Evolutionary conservation across 1,140 invertebrate genomes (phyloP), one percentile per base, ranked within the genome.

Genomic region (Brachionus sp.): DNA sequence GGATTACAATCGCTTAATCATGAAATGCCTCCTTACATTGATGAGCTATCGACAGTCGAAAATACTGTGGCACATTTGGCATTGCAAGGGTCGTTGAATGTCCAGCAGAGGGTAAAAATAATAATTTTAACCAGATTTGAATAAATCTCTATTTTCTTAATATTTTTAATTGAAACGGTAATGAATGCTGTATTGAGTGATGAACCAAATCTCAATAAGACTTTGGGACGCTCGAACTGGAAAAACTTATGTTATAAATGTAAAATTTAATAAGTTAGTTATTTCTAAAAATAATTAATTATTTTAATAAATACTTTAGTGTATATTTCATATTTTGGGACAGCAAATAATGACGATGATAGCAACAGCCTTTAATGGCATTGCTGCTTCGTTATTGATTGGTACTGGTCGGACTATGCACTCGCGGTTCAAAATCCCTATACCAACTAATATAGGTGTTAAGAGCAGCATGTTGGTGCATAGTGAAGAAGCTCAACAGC

Each of bases 321-420:
- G 4, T 5, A 5, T 53, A 19, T 53, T 5, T 53, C 50, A 53
- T 19, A 5, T 4, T n/a, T 53, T 53, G 50, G 13, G 50, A 53
- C 50, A 53, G 13, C 50, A 23, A 2, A 25, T 5, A 5, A 23
- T 23, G 7, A 2, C n/a, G 12, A 25, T 64, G 12, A n/a, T 53
- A 7, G 19, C 50, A 7, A 19, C 19, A 5, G 50, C 50, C 5
- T 53, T 13, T 13, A 64, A 10, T 5, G 57, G 57, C 5, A 64
- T 64, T 5, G 57, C 57, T 64, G n/a, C 57, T 23, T 9, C n/a
- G 5, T 25, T 64, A 12, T 83, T 91, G 64, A 46, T 46, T 46
- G 68, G 86, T 73, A 87, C 88, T 84, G 91, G 90, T 19, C 84
- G 87, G 86, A 92, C 90, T 37, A 88, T 88, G 57, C 90, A 91